These are phyloP conservation scores for Eupithecia pulchellata DNA, from an alignment of 2,888 invertebrate species.

Conservation along the genomic window DNA sequence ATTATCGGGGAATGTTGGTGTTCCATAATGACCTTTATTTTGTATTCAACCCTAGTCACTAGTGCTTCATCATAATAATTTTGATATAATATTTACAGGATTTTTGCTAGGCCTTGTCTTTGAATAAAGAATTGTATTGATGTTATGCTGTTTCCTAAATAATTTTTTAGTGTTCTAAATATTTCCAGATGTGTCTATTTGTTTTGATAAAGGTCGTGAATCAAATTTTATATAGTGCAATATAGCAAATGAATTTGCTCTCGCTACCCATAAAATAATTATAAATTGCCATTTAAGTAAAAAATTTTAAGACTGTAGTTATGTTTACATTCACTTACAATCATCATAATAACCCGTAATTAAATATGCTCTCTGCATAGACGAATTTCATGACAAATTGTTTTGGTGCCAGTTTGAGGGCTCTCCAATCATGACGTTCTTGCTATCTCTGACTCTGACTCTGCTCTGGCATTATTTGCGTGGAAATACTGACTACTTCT, in stretches of 20 bases:
- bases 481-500: slow-evolving; percentile 74
- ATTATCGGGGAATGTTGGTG: not conserved
- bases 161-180: not conserved
- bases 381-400: not conserved
- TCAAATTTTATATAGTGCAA: not conserved
- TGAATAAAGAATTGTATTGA: not conserved
- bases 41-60: slow-evolving; percentile 5
- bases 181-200: not conserved
- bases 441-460: not conserved
- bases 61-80: slow-evolving; percentile 11
- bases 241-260: not conserved
- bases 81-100: not conserved
- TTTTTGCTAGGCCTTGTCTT: not conserved
- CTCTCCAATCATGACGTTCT: not conserved
- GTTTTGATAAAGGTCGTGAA: not conserved
- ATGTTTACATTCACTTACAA: not conserved
- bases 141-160: no score
- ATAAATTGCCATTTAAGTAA: not conserved
- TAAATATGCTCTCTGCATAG: no score
- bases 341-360: no score
- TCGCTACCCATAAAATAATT: not conserved
- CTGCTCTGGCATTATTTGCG: not conserved
- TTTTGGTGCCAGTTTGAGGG: not conserved
- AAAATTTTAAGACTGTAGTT: not conserved
- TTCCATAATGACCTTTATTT: slow-evolving; percentile 1